Conservation (phyloP, 2,888 invertebrate species). For the Luperina nickerlii region DNA sequence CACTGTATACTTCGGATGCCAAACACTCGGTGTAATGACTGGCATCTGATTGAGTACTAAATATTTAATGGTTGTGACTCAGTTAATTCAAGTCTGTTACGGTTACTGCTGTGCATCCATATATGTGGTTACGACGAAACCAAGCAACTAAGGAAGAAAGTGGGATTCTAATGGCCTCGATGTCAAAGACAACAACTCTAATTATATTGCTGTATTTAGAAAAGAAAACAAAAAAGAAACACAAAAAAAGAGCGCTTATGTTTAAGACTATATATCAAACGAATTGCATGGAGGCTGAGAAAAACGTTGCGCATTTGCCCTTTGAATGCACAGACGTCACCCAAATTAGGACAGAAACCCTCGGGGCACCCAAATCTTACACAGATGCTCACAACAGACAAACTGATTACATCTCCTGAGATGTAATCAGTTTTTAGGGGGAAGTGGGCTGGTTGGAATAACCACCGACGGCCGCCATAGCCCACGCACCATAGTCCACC, state of each 20-base stretch:
- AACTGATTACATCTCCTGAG: too few species aligned
- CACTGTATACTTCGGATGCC: conserved; percentile 42
- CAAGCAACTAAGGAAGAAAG: background rate
- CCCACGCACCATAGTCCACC: too few species aligned
- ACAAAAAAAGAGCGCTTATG: background rate
- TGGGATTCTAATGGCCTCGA: background rate
- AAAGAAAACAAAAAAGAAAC: background rate
- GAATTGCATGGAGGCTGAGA: background rate
- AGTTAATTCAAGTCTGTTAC: background rate
- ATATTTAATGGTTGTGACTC: conserved; percentile 30
- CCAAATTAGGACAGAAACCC: too few species aligned
- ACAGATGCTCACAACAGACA: too few species aligned
- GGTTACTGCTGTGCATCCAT: background rate
- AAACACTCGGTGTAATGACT: conserved; percentile 19
- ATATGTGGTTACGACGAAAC: background rate
- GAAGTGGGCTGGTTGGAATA: too few species aligned
- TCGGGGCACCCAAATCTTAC: too few species aligned
- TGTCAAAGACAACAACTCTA: background rate
- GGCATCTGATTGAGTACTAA: conserved; percentile 30
- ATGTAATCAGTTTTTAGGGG: too few species aligned
- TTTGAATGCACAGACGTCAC: too few species aligned
- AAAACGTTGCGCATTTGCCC: too few species aligned
- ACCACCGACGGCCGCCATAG: too few species aligned
- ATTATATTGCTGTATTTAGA: background rate
- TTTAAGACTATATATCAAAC: too few species aligned